Base-by-base conservation (phyloP, 2,113 vertebrate genomes). In the Cacatua alba region DNA sequence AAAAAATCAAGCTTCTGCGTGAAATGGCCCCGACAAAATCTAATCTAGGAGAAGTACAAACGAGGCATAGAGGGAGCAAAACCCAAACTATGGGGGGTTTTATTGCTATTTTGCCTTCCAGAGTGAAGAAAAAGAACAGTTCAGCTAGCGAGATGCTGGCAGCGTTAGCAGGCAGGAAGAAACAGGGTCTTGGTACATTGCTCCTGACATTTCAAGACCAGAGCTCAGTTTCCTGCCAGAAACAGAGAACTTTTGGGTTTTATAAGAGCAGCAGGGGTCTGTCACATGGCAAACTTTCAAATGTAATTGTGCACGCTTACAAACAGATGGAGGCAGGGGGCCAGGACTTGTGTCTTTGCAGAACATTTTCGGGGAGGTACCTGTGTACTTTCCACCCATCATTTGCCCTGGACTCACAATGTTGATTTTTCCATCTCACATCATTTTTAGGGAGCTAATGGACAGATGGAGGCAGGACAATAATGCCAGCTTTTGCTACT, bases 381-480 rank as follows among this genome's bases (percentile, higher is more conserved):
- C 49, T 21, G 31, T 57, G 12, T 57, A 13, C 65, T 51, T 75
- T 55, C 52, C 86, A 75, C 83, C 51, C 57, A 31, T 51, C 64
- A 13, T 33, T 69, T 69, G 44, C 69, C 35, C 9, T 0, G 23
- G 71, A 18, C n/a, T 53, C 77, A 20, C 28, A 4, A 17, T 0
- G 14, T 15, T 78, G 49, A 23, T 78, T 69, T 48, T 33, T 8
- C 37, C 7, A 0, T 57, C 59, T 64, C 46, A 10, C 46, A 25
- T 76, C 8, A 46, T 75, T 77, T 81, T 89, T 46, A 64, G 82
- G 86, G 57, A 91, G 69, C 67, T 60, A 39, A 80, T 29, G 15
- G 85, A 14, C 95, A 94, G 94, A 79, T 92, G 95, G 90, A 94
- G 44, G 78, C 57, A 79, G 78, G 72, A 76, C 48, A 60, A 60